Percentiles rank a stretch among this genome's conserved stretches.
These are phyloP conservation scores for Aromia moschata DNA, from an alignment of 2,888 invertebrate species.

Conservation along the genomic window DNA sequence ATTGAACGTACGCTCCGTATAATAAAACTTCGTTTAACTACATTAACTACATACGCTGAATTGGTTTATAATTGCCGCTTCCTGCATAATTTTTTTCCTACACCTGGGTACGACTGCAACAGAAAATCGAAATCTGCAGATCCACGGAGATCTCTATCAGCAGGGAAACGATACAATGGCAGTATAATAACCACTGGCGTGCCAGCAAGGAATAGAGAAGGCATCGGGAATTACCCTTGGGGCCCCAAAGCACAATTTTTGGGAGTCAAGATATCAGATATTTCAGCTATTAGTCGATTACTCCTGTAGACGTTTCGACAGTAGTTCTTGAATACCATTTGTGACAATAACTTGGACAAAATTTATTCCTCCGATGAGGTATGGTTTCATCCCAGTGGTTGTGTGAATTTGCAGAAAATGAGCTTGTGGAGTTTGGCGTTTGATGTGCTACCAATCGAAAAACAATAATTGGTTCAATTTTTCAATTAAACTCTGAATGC, in stretches of 20 bases:
- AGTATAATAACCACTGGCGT: background rate
- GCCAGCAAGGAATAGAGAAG: background rate
- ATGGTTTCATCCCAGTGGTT: too few relatives aligned
- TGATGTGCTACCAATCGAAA: too few relatives aligned
- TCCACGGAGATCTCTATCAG: background rate
- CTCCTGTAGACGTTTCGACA: too few relatives aligned
- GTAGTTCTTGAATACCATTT: too few relatives aligned
- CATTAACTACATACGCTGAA: slow-evolving; percentile 3
- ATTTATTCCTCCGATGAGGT: too few relatives aligned
- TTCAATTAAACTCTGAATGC: too few relatives aligned
- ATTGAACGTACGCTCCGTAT: background rate
- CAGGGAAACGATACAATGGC: background rate
- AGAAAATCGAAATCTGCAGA: slow-evolving; percentile 1
- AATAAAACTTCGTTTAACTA: background rate
- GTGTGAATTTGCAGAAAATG: too few relatives aligned
- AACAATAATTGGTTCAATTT: too few relatives aligned
- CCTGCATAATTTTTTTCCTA: slow-evolving; percentile 8
- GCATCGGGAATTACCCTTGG: background rate
- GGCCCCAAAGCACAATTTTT: background rate
- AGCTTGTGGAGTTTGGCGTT: too few relatives aligned
- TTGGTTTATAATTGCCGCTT: slow-evolving; percentile 11
- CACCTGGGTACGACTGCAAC: background rate
- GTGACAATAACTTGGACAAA: too few relatives aligned
- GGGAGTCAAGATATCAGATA: too few relatives aligned
- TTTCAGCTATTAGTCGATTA: too few relatives aligned